phyloP scores from a whole-genome alignment of 2,888 invertebrate genomes.

The Malthinus seriepunctatus region DNA sequence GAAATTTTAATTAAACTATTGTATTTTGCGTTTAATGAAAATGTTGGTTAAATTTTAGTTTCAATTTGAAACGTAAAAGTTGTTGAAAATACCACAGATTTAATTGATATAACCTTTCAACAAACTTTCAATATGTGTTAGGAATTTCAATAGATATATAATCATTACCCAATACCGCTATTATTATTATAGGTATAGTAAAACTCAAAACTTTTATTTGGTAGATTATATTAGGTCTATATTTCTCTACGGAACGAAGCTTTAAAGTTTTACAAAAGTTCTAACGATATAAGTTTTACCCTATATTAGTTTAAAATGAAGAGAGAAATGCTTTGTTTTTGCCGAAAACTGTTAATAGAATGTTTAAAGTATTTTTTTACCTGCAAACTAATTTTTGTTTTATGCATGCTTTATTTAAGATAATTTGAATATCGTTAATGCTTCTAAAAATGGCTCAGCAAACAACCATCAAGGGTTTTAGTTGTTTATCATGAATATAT shows the following conservation, averaged over 20 bases:
- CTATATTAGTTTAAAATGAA: no score
- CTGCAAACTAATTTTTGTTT: slow-evolving; percentile 16
- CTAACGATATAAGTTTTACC: background rate
- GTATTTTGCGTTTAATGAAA: background rate
- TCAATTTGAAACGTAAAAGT: background rate
- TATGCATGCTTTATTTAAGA: slow-evolving; percentile 7
- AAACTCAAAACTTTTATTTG: background rate
- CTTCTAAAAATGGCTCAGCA: slow-evolving; percentile 15
- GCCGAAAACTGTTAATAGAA: background rate
- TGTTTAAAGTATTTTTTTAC: background rate
- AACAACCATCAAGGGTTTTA: slow-evolving; percentile 14
- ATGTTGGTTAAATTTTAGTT: background rate
- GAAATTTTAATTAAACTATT: slow-evolving; percentile 5
- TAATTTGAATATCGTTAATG: slow-evolving; percentile 17
- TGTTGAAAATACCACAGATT: no score
- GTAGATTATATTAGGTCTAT: background rate
- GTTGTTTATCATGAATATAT: slow-evolving; percentile 27
- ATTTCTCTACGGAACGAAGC: background rate
- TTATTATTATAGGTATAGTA: no score
- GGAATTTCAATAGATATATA: no score
- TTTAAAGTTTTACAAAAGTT: background rate
- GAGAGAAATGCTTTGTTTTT: no score
- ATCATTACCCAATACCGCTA: no score
- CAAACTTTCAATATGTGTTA: no score
- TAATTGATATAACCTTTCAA: no score